Percentiles rank a stretch among this genome's conserved stretches.
phyloP scores from a whole-genome alignment of 2,797 vertebrate species.

The Syndactyla subalaris region DNA sequence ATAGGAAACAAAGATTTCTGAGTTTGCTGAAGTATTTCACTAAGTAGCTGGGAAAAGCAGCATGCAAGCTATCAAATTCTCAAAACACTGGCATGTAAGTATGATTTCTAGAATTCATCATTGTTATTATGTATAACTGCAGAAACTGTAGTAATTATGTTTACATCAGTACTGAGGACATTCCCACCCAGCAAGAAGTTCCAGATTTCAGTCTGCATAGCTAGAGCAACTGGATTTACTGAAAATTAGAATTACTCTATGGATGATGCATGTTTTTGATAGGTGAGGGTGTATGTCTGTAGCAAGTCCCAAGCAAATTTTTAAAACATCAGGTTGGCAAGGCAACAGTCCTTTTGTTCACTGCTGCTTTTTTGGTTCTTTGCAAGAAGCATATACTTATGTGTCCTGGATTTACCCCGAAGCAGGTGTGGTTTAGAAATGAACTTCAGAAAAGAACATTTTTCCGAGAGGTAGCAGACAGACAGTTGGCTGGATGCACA shows the following conservation, averaged over 20 bases:
- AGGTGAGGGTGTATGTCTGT: background rate
- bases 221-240: background rate
- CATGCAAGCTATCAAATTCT: background rate
- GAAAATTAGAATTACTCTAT: background rate
- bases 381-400: background rate
- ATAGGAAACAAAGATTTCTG: background rate
- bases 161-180: background rate
- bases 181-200: background rate
- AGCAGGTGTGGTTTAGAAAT: constrained; percentile 3
- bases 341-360: background rate
- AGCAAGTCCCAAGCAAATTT: background rate
- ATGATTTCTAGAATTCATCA: background rate
- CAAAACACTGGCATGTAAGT: background rate
- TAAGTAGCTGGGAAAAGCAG: background rate
- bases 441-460: background rate
- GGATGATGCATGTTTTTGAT: background rate
- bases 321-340: background rate
- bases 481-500: background rate
- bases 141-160: background rate
- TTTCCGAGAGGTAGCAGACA: background rate
- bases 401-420: background rate
- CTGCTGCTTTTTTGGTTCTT: background rate
- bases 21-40: background rate
- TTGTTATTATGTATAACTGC: background rate
- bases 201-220: background rate